These are phyloP conservation scores for Phrynocephalus vlangalii DNA, from an alignment of 2,797 vertebrate genomes.

Conservation along the genomic window DNA sequence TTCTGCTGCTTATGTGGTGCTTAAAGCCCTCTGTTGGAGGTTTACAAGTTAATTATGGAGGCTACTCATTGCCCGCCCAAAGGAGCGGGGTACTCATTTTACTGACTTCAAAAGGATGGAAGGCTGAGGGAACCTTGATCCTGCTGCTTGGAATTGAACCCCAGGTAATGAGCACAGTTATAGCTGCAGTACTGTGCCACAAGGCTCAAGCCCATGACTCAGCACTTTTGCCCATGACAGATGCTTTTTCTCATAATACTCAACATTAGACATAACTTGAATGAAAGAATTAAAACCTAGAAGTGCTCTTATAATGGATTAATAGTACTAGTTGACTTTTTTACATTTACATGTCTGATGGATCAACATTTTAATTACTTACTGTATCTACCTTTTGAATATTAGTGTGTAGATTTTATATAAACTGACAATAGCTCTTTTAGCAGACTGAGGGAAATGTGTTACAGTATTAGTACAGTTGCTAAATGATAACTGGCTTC, in stretches of 20 bases:
- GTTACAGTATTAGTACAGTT: not conserved
- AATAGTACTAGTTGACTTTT: not conserved
- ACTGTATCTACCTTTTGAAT: not conserved
- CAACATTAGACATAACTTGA: not conserved
- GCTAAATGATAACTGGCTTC: not conserved
- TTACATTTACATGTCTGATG: not conserved
- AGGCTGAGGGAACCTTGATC: too few relatives aligned
- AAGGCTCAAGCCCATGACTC: not conserved
- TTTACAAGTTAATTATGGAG: too few relatives aligned
- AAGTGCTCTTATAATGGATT: not conserved
- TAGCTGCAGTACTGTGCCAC: too few relatives aligned
- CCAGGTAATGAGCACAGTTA: too few relatives aligned
- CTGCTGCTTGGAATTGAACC: too few relatives aligned
- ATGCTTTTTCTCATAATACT: not conserved
- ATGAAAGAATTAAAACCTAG: constrained; percentile 4
- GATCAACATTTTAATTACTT: not conserved
- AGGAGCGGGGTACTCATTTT: too few relatives aligned
- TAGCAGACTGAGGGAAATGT: not conserved
- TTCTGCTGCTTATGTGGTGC: too few relatives aligned
- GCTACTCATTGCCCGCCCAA: too few relatives aligned
- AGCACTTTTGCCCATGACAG: not conserved
- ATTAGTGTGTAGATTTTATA: constrained; percentile 5
- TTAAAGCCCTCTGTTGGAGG: too few relatives aligned
- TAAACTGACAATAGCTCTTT: not conserved
- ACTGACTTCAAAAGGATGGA: too few relatives aligned